Conservation (phyloP, 2,113 vertebrate species). For the Bolborhynchus lineola region DNA sequence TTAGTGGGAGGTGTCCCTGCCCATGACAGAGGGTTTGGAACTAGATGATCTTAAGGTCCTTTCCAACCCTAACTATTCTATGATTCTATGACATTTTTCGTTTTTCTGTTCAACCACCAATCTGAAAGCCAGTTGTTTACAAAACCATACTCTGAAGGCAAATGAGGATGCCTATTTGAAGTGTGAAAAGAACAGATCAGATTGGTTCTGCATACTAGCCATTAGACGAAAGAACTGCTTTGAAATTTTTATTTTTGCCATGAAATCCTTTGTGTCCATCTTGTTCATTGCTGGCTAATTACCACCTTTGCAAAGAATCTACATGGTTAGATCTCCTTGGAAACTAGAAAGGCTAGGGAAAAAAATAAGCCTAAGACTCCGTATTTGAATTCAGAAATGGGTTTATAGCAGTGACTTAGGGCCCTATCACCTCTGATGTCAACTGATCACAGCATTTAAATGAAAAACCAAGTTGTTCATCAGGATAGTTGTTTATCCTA, state of each 20-base stretch:
- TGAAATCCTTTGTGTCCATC: conserved; percentile 38
- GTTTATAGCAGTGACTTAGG: not conserved
- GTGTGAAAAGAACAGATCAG: not conserved
- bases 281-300: conserved; percentile 42
- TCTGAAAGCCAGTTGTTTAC: not conserved
- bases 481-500: not conserved
- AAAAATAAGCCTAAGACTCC: not conserved
- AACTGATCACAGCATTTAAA: not conserved
- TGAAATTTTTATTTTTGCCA: conserved; percentile 37
- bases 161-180: not conserved
- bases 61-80: no score
- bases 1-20: no score
- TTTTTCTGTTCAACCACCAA: not conserved
- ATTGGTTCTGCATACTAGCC: not conserved
- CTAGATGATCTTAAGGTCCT: no score
- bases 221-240: not conserved
- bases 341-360: conserved; percentile 25
- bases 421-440: not conserved
- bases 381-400: not conserved
- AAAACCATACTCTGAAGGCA: not conserved
- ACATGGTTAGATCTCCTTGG: conserved; percentile 49
- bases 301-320: conserved; percentile 48
- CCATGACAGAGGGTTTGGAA: no score
- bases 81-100: not conserved
- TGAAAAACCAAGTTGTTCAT: not conserved